phyloP scores from a whole-genome alignment of 2,888 invertebrate genomes.

The Perithous albicinctus region DNA sequence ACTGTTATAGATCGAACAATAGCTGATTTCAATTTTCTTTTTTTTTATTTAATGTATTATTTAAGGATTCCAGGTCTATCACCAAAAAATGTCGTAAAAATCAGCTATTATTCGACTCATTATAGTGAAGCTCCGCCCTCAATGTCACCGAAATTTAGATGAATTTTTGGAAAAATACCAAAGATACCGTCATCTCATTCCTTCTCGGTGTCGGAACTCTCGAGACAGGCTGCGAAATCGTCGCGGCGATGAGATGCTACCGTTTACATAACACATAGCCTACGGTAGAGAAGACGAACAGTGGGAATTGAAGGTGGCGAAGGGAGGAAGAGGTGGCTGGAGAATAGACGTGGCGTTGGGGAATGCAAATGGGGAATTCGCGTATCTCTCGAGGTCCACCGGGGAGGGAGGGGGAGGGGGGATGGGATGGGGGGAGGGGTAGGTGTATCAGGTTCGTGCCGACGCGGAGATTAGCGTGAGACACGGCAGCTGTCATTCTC shows the following conservation, averaged over 20 bases:
- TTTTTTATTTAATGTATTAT: no score
- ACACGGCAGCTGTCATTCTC: slow-evolving; percentile 72
- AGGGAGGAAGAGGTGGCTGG: no score
- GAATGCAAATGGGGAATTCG: slow-evolving; percentile 69
- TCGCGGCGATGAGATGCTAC: slow-evolving; percentile 18
- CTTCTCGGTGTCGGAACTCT: not conserved
- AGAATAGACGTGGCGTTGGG: slow-evolving; percentile 53
- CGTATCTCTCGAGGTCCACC: slow-evolving; percentile 54
- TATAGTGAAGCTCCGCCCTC: no score
- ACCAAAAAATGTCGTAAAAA: no score
- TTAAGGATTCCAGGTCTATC: no score
- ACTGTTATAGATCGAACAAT: no score
- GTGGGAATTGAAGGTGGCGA: slow-evolving; percentile 13
- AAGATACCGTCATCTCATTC: slow-evolving; percentile 8
- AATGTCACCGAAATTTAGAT: no score
- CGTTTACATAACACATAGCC: not conserved
- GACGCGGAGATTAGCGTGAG: slow-evolving; percentile 71
- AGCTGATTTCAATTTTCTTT: no score
- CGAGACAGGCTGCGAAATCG: slow-evolving; percentile 21
- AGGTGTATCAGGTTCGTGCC: slow-evolving; percentile 66
- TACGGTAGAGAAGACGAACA: slow-evolving; percentile 10
- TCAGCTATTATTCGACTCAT: no score
- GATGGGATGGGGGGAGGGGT: slow-evolving; percentile 31
- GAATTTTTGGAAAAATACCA: no score
- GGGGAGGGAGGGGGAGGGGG: slow-evolving; percentile 8